Conservation (phyloP, 2,113 vertebrate genomes). For the Galemys pyrenaicus region DNA sequence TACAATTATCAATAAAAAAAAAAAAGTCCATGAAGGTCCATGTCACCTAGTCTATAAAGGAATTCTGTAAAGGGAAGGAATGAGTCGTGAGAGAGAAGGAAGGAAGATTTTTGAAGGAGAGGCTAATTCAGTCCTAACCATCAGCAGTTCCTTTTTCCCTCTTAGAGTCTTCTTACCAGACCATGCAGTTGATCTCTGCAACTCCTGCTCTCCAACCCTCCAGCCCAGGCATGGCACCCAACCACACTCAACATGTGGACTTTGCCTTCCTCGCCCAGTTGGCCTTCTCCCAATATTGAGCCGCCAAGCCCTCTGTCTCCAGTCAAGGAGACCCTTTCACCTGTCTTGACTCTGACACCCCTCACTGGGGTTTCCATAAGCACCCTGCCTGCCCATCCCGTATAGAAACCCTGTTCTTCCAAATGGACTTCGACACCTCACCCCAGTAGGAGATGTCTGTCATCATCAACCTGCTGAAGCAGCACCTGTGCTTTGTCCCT, state of each 20-base stretch:
- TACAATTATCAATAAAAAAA: neutral
- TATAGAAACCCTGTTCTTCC: neutral
- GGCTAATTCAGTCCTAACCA: neutral
- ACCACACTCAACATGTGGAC: accelerated
- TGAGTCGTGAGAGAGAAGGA: neutral
- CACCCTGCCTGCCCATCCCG: neutral
- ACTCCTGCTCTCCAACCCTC: neutral
- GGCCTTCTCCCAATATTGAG: neutral
- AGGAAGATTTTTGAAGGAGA: neutral
- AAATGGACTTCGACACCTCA: neutral
- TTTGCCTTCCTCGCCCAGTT: neutral
- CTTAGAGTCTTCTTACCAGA: neutral
- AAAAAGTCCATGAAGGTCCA: neutral
- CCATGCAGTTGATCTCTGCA: neutral
- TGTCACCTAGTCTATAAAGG: neutral
- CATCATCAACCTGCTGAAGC: neutral
- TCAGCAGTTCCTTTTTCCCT: neutral
- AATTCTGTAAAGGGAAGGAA: neutral
- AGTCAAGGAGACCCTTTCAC: neutral
- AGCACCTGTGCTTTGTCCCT: accelerated
- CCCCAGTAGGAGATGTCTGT: neutral
- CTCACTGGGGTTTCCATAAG: neutral
- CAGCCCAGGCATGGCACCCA: neutral
- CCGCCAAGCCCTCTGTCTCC: neutral
- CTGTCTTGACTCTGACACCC: neutral